These are phyloP conservation scores for Urocyon cinereoargenteus DNA, from an alignment of 2,797 vertebrate species.

Conservation along the genomic window DNA sequence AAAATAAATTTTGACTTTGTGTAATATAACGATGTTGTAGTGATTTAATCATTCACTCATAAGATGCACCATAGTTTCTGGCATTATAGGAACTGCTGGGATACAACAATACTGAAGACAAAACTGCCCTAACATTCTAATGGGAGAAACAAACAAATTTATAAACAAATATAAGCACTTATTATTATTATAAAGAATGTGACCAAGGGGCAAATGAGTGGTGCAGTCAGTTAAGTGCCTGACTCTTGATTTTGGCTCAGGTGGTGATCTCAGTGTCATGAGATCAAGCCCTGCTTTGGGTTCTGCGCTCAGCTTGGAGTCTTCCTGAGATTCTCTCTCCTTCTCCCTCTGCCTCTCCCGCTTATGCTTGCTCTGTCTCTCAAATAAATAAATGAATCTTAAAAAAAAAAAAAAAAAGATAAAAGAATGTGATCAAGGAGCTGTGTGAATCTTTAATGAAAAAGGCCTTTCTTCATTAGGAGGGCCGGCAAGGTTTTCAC, in stretches of 20 bases:
- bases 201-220: not conserved
- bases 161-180: not conserved
- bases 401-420: not conserved
- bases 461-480: not conserved
- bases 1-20: constrained; percentile 37
- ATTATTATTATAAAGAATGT: constrained; percentile 2
- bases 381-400: not conserved
- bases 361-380: not conserved
- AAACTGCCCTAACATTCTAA: not conserved
- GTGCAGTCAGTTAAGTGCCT: not conserved
- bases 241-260: not conserved
- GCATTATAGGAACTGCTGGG: not conserved
- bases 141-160: not conserved
- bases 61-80: not conserved
- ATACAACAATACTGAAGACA: not conserved
- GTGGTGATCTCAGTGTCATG: not conserved
- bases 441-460: not conserved
- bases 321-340: not conserved
- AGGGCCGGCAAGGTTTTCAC: not conserved
- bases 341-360: not conserved
- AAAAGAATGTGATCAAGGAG: not conserved
- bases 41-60: not conserved
- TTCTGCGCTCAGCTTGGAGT: not conserved
- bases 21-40: not conserved
- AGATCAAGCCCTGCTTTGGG: not conserved